phyloP scores from a whole-genome alignment of 1,140 invertebrate species.

The Drosophila sp. region DNA sequence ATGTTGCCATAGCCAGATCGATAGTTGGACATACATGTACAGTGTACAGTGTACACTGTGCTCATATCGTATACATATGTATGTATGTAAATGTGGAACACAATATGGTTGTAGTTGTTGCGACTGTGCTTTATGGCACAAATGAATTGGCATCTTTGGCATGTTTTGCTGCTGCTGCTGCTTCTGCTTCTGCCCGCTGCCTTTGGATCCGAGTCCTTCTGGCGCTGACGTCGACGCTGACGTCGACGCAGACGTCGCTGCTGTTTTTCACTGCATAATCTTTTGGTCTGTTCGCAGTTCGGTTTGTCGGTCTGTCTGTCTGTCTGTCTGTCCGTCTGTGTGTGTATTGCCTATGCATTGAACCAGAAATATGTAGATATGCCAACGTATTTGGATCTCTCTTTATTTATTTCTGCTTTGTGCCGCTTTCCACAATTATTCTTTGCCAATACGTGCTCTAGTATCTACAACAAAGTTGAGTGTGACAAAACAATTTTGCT shows the following conservation, averaged over 20 bases:
- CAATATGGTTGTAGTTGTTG: conserved; percentile 31
- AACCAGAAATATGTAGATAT: conserved; percentile 81
- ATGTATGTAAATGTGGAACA: conserved; percentile 22
- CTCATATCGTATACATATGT: conserved; percentile 20
- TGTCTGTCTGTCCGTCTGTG: conserved; percentile 15
- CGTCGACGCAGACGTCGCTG: neutral
- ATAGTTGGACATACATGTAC: conserved; percentile 59
- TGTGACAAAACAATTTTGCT: neutral
- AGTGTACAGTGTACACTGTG: conserved; percentile 24
- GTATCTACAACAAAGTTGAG: neutral
- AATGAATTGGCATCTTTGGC: conserved; percentile 79
- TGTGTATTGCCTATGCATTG: conserved; percentile 66
- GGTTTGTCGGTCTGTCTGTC: conserved; percentile 18
- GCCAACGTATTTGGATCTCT: conserved; percentile 55
- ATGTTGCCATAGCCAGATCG: conserved; percentile 52
- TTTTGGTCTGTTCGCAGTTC: conserved; percentile 36
- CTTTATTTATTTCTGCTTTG: conserved; percentile 25
- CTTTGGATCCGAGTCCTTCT: conserved; percentile 21
- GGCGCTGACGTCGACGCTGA: conserved; percentile 8
- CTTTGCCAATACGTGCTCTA: conserved; percentile 11
- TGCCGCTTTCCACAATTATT: conserved; percentile 14
- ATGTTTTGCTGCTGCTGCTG: conserved; percentile 50
- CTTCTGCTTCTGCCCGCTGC: conserved; percentile 46
- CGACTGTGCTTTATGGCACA: conserved; percentile 64
- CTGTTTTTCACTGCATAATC: conserved; percentile 67